These are phyloP conservation scores for Dascillus cervinus DNA, from an alignment of 2,888 invertebrate species.

Conservation along the genomic window DNA sequence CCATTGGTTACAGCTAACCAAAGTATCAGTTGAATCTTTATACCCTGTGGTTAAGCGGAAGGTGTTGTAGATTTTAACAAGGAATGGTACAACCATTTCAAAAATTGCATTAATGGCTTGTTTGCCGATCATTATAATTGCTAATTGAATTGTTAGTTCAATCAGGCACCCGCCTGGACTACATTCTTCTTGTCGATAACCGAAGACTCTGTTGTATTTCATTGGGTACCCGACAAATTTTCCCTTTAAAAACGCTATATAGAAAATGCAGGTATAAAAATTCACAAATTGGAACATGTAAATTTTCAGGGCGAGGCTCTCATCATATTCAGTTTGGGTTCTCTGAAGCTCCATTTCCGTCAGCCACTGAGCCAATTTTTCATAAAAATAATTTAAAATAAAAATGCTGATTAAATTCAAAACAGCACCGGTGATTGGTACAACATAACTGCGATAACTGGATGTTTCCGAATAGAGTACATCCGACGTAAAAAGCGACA, in stretches of 20 bases:
- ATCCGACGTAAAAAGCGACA: slow-evolving; percentile 56
- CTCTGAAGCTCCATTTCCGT: slow-evolving; percentile 69
- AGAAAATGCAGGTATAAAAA: slow-evolving; percentile 82
- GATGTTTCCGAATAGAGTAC: slow-evolving; percentile 46
- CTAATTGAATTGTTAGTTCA: slow-evolving; percentile 77
- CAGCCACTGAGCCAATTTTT: slow-evolving; percentile 55
- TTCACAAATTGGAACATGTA: slow-evolving; percentile 85
- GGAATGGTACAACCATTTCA: slow-evolving; percentile 66
- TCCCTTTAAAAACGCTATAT: slow-evolving; percentile 70
- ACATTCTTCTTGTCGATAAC: slow-evolving; percentile 68
- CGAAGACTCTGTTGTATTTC: slow-evolving; percentile 65
- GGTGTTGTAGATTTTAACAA: slow-evolving; percentile 49
- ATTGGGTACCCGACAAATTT: slow-evolving; percentile 74
- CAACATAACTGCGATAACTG: slow-evolving; percentile 56
- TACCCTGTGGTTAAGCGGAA: slow-evolving; percentile 44
- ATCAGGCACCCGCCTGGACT: slow-evolving; percentile 79
- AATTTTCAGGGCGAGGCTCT: slow-evolving; percentile 77
- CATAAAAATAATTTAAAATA: slow-evolving; percentile 63
- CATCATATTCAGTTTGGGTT: slow-evolving; percentile 81
- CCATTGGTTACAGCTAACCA: slow-evolving; percentile 58
- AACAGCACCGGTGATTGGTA: slow-evolving; percentile 67
- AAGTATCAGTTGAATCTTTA: slow-evolving; percentile 37
- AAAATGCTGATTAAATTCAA: slow-evolving; percentile 73
- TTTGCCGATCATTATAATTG: slow-evolving; percentile 81
- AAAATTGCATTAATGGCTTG: slow-evolving; percentile 70